Percentiles rank a stretch among this genome's conserved stretches.
Conservation (phyloP, 2,888 invertebrate species). For the Noctua janthina region DNA sequence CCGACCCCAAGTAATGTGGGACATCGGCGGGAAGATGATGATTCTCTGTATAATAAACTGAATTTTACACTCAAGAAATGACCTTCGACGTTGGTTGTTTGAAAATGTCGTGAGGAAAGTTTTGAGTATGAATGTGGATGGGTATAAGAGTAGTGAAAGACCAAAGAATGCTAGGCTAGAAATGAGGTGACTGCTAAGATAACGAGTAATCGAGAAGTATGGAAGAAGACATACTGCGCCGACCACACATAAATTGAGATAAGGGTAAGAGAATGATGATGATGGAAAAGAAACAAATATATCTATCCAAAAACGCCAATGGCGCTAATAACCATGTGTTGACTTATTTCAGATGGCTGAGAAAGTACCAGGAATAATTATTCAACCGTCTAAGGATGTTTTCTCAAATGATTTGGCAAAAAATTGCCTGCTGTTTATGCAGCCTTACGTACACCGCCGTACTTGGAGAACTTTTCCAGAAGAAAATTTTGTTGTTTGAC, state of each 20-base stretch:
- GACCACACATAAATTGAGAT: neutral
- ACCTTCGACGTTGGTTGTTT: neutral
- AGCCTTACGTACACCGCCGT: slow-evolving; percentile 30
- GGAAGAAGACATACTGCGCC: neutral
- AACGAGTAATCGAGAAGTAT: neutral
- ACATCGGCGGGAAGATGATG: neutral
- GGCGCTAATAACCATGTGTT: neutral
- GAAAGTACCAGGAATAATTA: neutral
- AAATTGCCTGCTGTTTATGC: slow-evolving; percentile 33
- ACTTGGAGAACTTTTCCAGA: slow-evolving; percentile 24
- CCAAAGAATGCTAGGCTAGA: neutral
- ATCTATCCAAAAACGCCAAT: neutral
- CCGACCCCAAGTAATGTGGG: neutral
- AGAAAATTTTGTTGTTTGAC: neutral
- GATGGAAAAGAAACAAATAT: neutral
- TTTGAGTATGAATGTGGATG: neutral
- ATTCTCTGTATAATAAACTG: neutral
- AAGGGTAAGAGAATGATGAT: neutral
- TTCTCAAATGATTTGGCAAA: slow-evolving; percentile 32
- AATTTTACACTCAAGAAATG: neutral
- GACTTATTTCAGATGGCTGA: slow-evolving; percentile 44
- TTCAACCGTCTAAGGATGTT: slow-evolving; percentile 22
- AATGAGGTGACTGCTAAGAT: neutral
- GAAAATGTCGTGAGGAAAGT: neutral
- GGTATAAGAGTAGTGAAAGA: neutral